phyloP scores from a whole-genome alignment of 37 sponge, comb jelly and placozoan genomes.

The Bolinopsis microptera region DNA sequence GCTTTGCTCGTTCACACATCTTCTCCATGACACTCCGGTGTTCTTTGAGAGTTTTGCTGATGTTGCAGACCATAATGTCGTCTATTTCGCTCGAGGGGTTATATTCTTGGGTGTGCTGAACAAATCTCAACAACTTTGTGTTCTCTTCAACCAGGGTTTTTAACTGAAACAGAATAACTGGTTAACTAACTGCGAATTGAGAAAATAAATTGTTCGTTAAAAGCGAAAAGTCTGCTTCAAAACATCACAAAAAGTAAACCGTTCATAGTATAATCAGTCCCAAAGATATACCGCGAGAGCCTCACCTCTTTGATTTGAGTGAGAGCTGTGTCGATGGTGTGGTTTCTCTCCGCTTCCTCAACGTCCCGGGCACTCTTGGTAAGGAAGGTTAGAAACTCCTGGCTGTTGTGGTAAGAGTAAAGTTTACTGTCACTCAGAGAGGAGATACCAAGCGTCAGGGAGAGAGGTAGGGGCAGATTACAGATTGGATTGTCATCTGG shows the following conservation, averaged over 20 bases:
- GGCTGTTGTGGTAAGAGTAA: conserved; percentile 52
- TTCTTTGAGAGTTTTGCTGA: not conserved
- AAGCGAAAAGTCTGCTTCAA: too few relatives aligned
- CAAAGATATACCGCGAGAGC: too few relatives aligned
- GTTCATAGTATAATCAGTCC: too few relatives aligned
- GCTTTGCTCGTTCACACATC: conserved; percentile 49
- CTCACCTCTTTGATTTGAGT: not conserved
- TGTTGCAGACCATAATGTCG: not conserved
- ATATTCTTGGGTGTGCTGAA: not conserved
- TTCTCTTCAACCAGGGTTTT: conserved; percentile 1
- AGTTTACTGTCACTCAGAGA: not conserved
- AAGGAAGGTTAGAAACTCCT: conserved; percentile 57
- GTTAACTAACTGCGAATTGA: too few relatives aligned
- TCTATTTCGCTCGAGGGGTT: conserved; percentile 28
- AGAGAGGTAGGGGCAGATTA: not conserved
- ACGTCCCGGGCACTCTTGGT: not conserved
- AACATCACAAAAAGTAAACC: too few relatives aligned
- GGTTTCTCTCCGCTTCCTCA: conserved; percentile 6
- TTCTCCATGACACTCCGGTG: not conserved
- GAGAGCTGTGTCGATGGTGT: not conserved
- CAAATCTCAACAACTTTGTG: not conserved
- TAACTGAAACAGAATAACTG: too few relatives aligned
- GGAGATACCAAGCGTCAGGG: not conserved
- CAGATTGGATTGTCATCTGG: not conserved
- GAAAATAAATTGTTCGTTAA: too few relatives aligned